Evolutionary conservation across 2,113 vertebrate genomes (phyloP).

Genomic region (Aptenodytes patagonicus): DNA sequence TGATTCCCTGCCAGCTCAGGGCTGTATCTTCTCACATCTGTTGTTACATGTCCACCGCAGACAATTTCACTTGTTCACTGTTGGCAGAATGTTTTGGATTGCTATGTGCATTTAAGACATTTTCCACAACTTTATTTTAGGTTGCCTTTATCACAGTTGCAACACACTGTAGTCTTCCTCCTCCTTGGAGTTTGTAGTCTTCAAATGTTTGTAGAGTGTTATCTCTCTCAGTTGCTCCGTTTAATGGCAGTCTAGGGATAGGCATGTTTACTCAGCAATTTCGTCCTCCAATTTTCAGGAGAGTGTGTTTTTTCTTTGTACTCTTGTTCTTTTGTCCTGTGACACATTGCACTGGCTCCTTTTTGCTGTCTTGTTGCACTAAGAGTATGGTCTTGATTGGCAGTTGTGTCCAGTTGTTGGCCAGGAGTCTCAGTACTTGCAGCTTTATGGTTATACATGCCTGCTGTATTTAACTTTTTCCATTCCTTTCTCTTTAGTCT

Average conservation of each 20-base stretch:
- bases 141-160: not conserved
- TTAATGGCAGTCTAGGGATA: not conserved
- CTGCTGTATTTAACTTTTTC: not conserved
- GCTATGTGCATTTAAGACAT: not conserved
- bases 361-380: not conserved
- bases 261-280: not conserved
- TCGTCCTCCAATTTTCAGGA: not conserved
- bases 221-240: not conserved
- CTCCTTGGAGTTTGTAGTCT: not conserved
- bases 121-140: not conserved
- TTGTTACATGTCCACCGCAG: fast-evolving
- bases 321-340: not conserved
- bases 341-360: not conserved
- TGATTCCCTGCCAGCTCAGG: not conserved
- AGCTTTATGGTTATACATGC: not conserved
- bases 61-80: not conserved
- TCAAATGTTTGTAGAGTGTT: not conserved
- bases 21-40: not conserved
- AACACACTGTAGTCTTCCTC: not conserved
- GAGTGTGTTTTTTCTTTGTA: not conserved
- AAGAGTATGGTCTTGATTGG: not conserved
- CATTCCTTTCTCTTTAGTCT: not conserved
- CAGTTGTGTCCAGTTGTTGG: not conserved
- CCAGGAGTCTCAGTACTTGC: not conserved
- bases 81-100: not conserved